Evolutionary conservation across 2,888 invertebrate species (phyloP), one percentile per base, ranked within the genome.

Genomic region (Amorpha juglandis): DNA sequence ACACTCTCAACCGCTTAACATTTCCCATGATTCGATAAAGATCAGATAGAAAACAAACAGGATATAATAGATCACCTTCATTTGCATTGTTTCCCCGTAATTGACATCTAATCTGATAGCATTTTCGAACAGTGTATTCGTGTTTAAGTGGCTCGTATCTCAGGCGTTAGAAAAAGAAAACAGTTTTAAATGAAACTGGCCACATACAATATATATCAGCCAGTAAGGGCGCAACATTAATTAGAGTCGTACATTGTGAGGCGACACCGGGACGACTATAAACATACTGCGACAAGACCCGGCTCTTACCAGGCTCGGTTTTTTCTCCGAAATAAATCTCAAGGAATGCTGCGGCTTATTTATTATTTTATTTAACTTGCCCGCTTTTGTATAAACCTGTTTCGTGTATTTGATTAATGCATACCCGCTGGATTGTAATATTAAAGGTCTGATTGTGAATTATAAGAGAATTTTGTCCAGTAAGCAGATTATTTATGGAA

Each of bases 271-370:
- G 77, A 77, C 81, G 84, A 80, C 89, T 81, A 90, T 91, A 91
- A 92, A 91, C 87, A 86, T 80, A 83, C 87, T 80, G 81, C 81
- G 88, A 92, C 91, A 90, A 82, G 88, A 82, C 87, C 87, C 81
- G 82, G 86, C 90, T 90, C 86, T 90, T 88, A 86, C 85, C 80
- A 80, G 83, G 83, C 82, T 83, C 80, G 79, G 80, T 86, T 91
- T 88, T 91, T 92, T 89, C 90, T 86, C 85, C 83, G 86, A 90
- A 91, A 93, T 92, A 93, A 92, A 92, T 93, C 93, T 92, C 87
- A 87, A 84, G 82, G 86, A 89, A 90, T 88, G 88, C 83, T 82
- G 81, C 81, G 78, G 81, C 86, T 90, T 92, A 91, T 93, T 92
- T 91, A 92, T 92, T 91, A 92, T 93, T 92, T 92, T 91, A 90